phyloP scores from a whole-genome alignment of 2,797 vertebrate species.

The Gastrophryne carolinensis region DNA sequence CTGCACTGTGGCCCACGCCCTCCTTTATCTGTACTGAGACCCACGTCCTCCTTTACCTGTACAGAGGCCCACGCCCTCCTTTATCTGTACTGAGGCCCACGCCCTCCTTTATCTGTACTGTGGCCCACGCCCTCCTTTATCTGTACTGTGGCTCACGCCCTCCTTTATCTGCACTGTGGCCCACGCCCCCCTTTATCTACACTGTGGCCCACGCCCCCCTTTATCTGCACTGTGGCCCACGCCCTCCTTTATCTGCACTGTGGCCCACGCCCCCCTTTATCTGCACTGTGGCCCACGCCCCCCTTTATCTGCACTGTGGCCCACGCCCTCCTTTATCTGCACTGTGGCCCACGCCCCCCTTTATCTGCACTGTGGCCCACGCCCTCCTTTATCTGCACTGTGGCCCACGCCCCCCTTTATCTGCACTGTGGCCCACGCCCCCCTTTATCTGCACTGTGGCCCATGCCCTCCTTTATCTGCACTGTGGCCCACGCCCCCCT shows the following conservation, averaged over 20 bases:
- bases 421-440: no score
- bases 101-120: no score
- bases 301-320: not conserved
- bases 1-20: no score
- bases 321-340: not conserved
- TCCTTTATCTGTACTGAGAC: no score
- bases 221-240: not conserved
- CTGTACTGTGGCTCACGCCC: no score
- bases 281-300: not conserved
- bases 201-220: not conserved
- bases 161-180: no score
- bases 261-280: not conserved
- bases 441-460: not conserved
- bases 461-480: not conserved
- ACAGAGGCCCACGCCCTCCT: no score
- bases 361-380: not conserved
- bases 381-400: not conserved
- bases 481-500: not conserved
- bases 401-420: not conserved
- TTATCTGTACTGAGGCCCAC: no score
- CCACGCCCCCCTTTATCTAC: no score
- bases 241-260: not conserved
- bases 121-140: no score
- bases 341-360: not conserved
- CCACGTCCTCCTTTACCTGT: no score